phyloP scores from a whole-genome alignment of 2,113 vertebrate species.

The Erinaceus europaeus region DNA sequence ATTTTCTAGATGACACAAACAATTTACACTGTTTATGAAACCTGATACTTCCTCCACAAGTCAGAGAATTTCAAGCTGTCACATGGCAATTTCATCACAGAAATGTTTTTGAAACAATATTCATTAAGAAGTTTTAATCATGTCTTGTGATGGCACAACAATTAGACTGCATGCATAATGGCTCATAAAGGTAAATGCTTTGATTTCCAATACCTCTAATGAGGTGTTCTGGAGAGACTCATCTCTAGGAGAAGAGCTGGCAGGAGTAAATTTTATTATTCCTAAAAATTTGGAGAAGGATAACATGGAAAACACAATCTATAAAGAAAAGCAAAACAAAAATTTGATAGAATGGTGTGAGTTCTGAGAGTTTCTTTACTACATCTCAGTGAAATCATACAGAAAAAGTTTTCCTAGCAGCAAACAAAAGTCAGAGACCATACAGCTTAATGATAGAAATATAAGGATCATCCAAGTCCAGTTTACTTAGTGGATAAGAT shows the following conservation, averaged over 20 bases:
- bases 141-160: background rate
- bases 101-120: conserved; percentile 23
- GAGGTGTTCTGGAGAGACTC: conserved; percentile 7
- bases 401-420: background rate
- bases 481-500: background rate
- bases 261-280: background rate
- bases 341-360: background rate
- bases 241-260: background rate
- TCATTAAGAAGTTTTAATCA: background rate
- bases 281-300: background rate
- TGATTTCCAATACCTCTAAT: conserved; percentile 10
- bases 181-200: background rate
- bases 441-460: background rate
- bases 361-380: background rate
- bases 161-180: background rate
- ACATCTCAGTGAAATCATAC: background rate
- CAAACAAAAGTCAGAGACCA: background rate
- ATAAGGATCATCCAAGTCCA: background rate
- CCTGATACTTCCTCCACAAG: conserved; percentile 7
- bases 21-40: conserved; percentile 37
- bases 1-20: conserved; percentile 37
- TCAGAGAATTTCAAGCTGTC: background rate
- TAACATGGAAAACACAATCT: conserved; percentile 23
- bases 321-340: background rate
- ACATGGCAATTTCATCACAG: background rate